Conservation (phyloP, 2,888 invertebrate species). For the Amphipoea lucens region DNA sequence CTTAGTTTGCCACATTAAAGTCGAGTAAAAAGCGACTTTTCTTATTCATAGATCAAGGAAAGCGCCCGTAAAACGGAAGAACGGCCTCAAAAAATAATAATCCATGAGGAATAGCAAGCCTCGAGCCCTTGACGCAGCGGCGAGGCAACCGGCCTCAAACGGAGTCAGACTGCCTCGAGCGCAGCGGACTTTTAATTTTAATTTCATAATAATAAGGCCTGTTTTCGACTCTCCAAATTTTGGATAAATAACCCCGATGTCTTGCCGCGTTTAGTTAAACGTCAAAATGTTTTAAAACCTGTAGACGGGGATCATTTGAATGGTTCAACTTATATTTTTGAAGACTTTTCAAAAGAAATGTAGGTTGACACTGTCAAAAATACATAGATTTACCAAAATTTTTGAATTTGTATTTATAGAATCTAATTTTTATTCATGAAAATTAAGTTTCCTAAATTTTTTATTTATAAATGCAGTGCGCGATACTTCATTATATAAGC, state of each 20-base stretch:
- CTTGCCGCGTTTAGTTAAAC: background rate
- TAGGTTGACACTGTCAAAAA: background rate
- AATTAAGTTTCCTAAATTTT: background rate
- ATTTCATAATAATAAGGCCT: constrained; percentile 4
- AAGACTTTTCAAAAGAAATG: background rate
- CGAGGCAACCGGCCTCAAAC: constrained; percentile 47
- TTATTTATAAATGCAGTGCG: too few species aligned
- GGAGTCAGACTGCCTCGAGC: constrained; percentile 62
- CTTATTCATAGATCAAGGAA: constrained; percentile 72
- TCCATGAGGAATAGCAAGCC: constrained; percentile 38
- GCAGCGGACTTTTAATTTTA: constrained; percentile 53
- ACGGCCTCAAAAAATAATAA: background rate
- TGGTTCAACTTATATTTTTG: background rate
- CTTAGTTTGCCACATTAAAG: background rate
- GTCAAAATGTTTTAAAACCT: background rate
- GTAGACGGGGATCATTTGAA: background rate
- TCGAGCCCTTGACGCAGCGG: constrained; percentile 49
- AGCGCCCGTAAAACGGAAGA: constrained; percentile 35
- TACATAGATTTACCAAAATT: too few species aligned
- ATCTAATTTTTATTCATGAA: background rate
- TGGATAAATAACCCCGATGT: background rate
- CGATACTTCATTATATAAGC: too few species aligned
- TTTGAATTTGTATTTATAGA: background rate
- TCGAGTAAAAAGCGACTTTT: constrained; percentile 63
- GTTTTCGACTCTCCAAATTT: constrained; percentile 1